Conservation (phyloP, 37 sponge, comb jelly and placozoan genomes). For the Crambe crambe region DNA sequence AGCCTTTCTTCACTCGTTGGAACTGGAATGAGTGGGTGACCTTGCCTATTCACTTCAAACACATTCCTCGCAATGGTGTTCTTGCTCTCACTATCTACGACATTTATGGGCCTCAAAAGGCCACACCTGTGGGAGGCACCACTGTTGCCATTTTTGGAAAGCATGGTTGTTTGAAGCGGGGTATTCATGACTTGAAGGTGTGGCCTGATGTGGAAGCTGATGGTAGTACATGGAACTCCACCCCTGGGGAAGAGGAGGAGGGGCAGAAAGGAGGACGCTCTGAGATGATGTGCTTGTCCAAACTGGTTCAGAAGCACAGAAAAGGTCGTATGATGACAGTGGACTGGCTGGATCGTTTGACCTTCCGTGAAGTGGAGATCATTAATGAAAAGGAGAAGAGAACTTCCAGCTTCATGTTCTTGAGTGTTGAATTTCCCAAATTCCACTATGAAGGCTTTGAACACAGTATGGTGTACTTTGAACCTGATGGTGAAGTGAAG, state of each 20-base stretch:
- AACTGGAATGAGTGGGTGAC: conserved; percentile 96
- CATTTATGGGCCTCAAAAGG: conserved; percentile 52
- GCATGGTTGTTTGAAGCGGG: conserved; percentile 75
- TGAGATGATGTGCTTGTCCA: conserved; percentile 72
- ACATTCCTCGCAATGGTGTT: conserved; percentile 78
- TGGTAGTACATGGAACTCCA: conserved; percentile 19
- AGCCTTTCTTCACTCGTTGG: conserved; percentile 90
- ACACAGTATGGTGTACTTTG: conserved; percentile 80
- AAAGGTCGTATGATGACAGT: conserved; percentile 88
- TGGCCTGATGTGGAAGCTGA: conserved; percentile 81
- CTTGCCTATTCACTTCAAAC: conserved; percentile 81
- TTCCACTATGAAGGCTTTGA: conserved; percentile 74
- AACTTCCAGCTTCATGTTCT: conserved; percentile 71
- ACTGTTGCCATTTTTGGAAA: conserved; percentile 81
- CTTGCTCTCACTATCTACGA: conserved; percentile 81
- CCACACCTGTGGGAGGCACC: conserved; percentile 68
- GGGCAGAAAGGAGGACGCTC: conserved; percentile 29
- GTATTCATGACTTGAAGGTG: conserved; percentile 83
- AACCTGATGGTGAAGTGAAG: conserved; percentile 51
- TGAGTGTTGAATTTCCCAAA: conserved; percentile 87
- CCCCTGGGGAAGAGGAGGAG: conserved; percentile 68
- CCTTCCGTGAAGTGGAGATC: conserved; percentile 92
- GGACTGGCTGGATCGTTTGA: conserved; percentile 96
- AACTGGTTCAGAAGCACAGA: conserved; percentile 85
- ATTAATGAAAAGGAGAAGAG: conserved; percentile 91